These are phyloP conservation scores for Zosterops lateralis DNA, from an alignment of 2,113 vertebrate species.

Conservation along the genomic window DNA sequence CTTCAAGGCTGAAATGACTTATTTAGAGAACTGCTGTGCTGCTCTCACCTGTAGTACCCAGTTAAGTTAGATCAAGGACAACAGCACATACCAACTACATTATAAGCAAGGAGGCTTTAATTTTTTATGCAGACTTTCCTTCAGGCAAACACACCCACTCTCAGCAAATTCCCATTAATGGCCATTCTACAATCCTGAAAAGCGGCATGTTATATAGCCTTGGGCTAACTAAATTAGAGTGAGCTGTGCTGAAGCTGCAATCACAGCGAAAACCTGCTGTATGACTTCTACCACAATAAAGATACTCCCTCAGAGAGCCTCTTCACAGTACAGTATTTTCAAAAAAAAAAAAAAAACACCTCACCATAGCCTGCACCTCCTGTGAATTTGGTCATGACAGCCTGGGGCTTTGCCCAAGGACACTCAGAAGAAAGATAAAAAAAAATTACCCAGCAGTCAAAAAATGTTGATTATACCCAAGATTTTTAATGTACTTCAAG, in stretches of 20 bases:
- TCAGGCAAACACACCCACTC: not conserved
- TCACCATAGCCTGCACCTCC: not conserved
- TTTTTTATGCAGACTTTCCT: not conserved
- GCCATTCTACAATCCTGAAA: not conserved
- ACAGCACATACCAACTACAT: not conserved
- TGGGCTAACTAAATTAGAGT: not conserved
- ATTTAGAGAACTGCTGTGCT: not conserved
- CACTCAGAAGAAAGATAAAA: not conserved
- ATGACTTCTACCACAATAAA: not conserved
- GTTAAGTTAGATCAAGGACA: not conserved
- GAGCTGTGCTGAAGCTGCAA: not conserved
- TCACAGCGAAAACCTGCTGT: not conserved
- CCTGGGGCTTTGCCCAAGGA: not conserved
- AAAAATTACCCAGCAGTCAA: not conserved
- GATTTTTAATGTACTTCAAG: not conserved
- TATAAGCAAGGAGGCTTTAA: not conserved
- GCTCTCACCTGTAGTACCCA: not conserved
- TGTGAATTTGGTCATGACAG: not conserved
- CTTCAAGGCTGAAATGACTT: not conserved
- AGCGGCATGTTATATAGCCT: not conserved
- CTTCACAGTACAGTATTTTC: fast-evolving
- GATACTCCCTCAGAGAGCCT: not conserved
- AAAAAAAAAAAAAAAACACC: not conserved
- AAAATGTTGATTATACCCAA: not conserved
- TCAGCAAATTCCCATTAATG: not conserved